Conservation (phyloP, 2,888 invertebrate species). For the Lypha dubia region DNA sequence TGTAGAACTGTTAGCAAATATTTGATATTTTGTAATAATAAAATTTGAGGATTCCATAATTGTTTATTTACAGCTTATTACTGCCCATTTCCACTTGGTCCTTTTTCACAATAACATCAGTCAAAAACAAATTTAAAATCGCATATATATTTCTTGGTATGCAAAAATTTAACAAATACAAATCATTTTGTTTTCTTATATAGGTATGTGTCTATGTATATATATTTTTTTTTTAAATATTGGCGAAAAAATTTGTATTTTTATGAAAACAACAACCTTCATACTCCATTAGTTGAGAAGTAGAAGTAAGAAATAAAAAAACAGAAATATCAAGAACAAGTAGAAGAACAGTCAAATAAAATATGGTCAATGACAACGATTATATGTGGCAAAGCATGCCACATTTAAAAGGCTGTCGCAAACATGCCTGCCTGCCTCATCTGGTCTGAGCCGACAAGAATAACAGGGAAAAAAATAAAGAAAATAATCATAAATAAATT, state of each 20-base stretch:
- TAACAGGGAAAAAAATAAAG: constrained; percentile 15
- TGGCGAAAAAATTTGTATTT: constrained; percentile 34
- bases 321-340: background rate
- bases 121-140: constrained; percentile 26
- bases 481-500: constrained; percentile 60
- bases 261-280: constrained; percentile 53
- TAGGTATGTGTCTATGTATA: too few species aligned
- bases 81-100: constrained; percentile 11
- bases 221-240: background rate
- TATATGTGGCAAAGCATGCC: constrained; percentile 51
- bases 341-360: constrained; percentile 45
- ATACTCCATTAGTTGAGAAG: constrained; percentile 61
- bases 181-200: constrained; percentile 41
- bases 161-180: constrained; percentile 37
- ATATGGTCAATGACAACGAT: constrained; percentile 68
- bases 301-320: constrained; percentile 18
- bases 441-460: constrained; percentile 40
- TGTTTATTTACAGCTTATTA: background rate
- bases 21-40: too few species aligned
- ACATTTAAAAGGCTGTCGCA: constrained; percentile 59
- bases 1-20: too few species aligned
- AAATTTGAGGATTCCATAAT: too few species aligned
- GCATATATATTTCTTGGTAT: constrained; percentile 33
- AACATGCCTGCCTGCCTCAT: constrained; percentile 24
- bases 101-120: constrained; percentile 1